Percentiles rank a stretch among this genome's conserved stretches.
These are phyloP conservation scores for Antigone vipio DNA, from an alignment of 2,113 vertebrate species.

Conservation along the genomic window DNA sequence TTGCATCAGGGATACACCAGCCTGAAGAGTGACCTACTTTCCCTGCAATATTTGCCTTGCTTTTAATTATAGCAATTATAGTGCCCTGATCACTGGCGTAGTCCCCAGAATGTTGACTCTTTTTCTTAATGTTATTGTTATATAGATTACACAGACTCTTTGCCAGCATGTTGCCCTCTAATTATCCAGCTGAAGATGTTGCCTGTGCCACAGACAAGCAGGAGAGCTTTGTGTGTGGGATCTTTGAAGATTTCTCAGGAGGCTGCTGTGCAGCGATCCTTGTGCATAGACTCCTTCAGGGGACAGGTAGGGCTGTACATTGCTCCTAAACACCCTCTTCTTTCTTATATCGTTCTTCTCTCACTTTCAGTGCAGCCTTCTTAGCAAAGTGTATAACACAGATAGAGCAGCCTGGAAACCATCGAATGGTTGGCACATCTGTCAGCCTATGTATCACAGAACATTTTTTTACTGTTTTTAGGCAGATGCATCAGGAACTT, in stretches of 20 bases:
- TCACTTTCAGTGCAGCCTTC: neutral
- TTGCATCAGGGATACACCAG: conserved; percentile 45
- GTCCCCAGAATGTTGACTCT: conserved; percentile 53
- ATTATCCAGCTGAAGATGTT: conserved; percentile 37
- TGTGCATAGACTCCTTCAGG: neutral
- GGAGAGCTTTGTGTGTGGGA: neutral
- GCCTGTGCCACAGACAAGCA: neutral
- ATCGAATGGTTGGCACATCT: neutral
- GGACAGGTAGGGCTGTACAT: neutral
- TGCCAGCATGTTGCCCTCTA: conserved; percentile 40
- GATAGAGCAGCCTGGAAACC: neutral
- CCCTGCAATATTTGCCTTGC: conserved; percentile 62
- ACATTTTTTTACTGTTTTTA: neutral
- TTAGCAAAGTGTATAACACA: neutral
- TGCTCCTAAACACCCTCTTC: neutral
- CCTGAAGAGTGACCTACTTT: conserved; percentile 71
- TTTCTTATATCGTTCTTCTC: neutral
- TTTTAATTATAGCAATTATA: conserved; percentile 78
- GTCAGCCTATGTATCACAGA: neutral
- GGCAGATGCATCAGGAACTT: neutral
- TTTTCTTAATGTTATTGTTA: conserved; percentile 64
- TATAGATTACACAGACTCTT: conserved; percentile 59
- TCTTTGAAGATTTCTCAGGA: neutral
- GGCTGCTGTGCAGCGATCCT: neutral
- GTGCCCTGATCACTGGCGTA: conserved; percentile 53